Evolutionary conservation across 1,140 invertebrate species (phyloP), one percentile per base, ranked within the genome.

Genomic region (Megathymus violae): DNA sequence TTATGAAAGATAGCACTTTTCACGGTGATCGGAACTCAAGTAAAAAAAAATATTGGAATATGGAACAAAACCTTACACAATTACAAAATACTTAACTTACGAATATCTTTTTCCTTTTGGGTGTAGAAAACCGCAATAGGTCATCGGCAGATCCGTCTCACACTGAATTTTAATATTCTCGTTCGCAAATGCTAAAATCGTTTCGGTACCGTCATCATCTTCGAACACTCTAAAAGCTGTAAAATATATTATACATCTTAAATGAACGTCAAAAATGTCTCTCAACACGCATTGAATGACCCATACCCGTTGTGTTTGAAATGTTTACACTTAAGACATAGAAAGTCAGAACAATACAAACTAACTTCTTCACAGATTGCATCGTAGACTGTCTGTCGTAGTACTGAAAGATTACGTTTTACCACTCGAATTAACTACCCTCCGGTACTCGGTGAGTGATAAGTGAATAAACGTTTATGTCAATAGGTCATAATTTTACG

Each of bases 81-180:
- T 36, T 27, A 31, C 36, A 22, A 56, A 4, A 1, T 31, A 27
- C 14, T n/a, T 43, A 67, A 88, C 88, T 84, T 74, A 90, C 88
- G 88, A 86, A 71, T 72, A 91, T 76, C 85, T 65, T 22, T 76
- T 80, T 9, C 85, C 86, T 51, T 51, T 80, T 0, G 86, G 86
- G 75, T 87, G 73, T 10, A 86, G 64, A 46, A 91, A 88, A 7
- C 84, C 84, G 60, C 88, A 91, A 58, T 91, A 91, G 10, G 71
- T 67, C 69, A 89, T 85, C 0, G 85, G 77, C 50, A 74, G 71
- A 62, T 89, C 78, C 0, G 80, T 75, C 36, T 79, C 79, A 44
- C 85, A 91, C 56, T 82, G 65, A 62, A 91, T 82, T 10, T 66
- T 73, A 13, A 91, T 69, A 17, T 68, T 60, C 51, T 91, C 86